A percentile compares a stretch with the other conserved stretches of the same genome.
Conservation (phyloP, 2,113 vertebrate genomes). For the Rhegmatorhina hoffmannsi region DNA sequence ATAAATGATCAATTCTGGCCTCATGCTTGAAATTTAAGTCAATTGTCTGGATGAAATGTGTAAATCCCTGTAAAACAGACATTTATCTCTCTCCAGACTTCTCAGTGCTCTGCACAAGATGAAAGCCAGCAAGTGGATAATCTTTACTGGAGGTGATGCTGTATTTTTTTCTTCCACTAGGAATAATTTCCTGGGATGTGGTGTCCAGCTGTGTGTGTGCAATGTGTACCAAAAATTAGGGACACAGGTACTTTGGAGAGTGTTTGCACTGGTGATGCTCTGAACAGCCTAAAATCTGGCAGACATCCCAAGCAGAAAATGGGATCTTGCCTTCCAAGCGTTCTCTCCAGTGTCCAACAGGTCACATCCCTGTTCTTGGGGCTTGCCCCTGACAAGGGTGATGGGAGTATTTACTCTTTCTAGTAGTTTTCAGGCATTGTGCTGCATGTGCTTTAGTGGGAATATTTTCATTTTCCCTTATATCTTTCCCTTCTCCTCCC, state of each 20-base stretch:
- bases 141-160: slow-evolving; percentile 9
- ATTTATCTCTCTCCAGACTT: slow-evolving; percentile 50
- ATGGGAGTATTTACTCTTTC: neutral
- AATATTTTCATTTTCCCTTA: neutral
- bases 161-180: neutral
- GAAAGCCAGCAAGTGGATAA: slow-evolving; percentile 27
- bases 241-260: neutral
- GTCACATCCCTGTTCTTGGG: neutral
- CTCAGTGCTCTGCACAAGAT: slow-evolving; percentile 16
- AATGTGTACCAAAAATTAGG: neutral
- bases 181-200: slow-evolving; percentile 8
- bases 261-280: neutral
- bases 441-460: neutral
- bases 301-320: neutral
- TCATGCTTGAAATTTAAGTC: slow-evolving; percentile 50
- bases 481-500: neutral
- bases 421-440: neutral
- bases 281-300: neutral
- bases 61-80: slow-evolving; percentile 29
- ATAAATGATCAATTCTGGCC: slow-evolving; percentile 47
- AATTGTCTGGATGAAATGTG: slow-evolving; percentile 50
- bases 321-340: neutral
- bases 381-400: neutral
- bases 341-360: neutral
- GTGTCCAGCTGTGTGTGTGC: neutral